Base-by-base conservation (phyloP, 2,888 invertebrate genomes). In the Tupiocoris notatus region DNA sequence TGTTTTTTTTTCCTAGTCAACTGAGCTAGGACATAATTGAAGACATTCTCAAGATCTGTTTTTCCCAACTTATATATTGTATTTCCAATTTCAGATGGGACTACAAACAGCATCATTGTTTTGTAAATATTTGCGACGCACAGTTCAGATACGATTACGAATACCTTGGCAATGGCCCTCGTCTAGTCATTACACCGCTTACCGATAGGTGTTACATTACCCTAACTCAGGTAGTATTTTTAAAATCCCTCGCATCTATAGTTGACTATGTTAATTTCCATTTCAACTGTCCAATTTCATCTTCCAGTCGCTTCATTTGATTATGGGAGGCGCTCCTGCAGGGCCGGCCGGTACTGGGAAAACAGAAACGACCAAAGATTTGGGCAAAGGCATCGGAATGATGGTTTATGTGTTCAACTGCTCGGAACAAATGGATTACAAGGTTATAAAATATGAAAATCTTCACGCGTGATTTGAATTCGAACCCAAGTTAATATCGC, bases 351-450 rank as follows among this genome's bases (percentile, higher is more conserved):
- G 95, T 71, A 97, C 97, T 0, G 96, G 96, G 0, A 97, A 97
- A 86, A 97, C 96, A 0, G 97, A 97, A 86, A 97, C 97, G 0
- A 97, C 96, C 0, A 97, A 97, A 85, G 97, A 97, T 86, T 86
- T 97, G 80, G 97, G 96, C 0, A 89, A 95, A 83, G 95, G 96
- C 12, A 87, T 97, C 1, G 97, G 96, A 58, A 92, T 96, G 83
- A 95, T 96, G 95, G 96, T 96, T 3, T 96, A 96, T 82, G 96
- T 96, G 16, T 96, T 96, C 85, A 96, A 96, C 84, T 96, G 96
- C 84, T 96, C 96, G 0, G 96, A 96, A 83, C 96, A 96, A 86
- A 96, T 96, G 96, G 96, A 96, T 84, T 96, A 96, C 85, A 94
- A 94, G 84, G 88, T 88, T 81, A 9, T 17, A 0, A 59, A 17